These are phyloP conservation scores for Neogobius melanostomus DNA, from an alignment of 2,113 vertebrate genomes.

Conservation along the genomic window DNA sequence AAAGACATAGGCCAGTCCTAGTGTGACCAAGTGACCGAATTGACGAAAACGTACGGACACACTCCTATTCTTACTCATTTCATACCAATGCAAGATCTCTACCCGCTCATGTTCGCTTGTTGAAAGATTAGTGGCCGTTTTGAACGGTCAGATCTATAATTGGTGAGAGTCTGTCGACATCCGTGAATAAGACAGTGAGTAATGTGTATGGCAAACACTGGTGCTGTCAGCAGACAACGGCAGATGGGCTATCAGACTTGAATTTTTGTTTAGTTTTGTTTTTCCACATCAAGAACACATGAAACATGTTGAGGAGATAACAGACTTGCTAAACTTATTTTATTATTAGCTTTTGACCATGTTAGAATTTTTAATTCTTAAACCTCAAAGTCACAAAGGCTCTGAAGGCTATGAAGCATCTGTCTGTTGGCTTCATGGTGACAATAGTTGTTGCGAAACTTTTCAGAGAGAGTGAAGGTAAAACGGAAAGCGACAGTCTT, in stretches of 20 bases:
- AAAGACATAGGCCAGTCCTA: too few species aligned
- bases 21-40: too few species aligned
- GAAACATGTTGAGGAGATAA: constrained; percentile 14
- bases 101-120: not conserved
- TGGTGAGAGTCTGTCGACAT: not conserved
- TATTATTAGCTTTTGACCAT: not conserved
- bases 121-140: not conserved
- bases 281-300: constrained; percentile 17
- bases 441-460: too few species aligned
- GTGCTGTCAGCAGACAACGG: constrained; percentile 30
- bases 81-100: too few species aligned
- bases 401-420: too few species aligned
- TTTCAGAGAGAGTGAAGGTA: too few species aligned
- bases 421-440: too few species aligned
- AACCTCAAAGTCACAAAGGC: too few species aligned
- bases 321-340: not conserved
- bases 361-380: too few species aligned
- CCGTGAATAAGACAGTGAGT: constrained; percentile 20
- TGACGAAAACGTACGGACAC: too few species aligned
- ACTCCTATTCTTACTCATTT: too few species aligned
- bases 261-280: not conserved
- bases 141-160: not conserved
- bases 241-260: constrained; percentile 39
- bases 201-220: constrained; percentile 12
- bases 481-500: too few species aligned